Base-by-base conservation (phyloP, 1,140 invertebrate genomes). In the Augochlora pura region DNA sequence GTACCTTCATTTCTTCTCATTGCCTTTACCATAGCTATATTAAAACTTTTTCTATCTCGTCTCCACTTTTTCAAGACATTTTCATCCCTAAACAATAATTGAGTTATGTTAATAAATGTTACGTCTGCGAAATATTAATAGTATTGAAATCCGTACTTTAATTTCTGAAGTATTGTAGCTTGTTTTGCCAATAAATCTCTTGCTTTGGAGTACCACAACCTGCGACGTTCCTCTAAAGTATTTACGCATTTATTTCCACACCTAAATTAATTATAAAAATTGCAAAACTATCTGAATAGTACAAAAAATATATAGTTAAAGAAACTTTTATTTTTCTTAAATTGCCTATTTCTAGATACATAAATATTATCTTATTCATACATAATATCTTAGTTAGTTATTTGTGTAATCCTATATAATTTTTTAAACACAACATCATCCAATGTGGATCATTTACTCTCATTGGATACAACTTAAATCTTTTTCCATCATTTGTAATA, bases 341-440 rank as follows among this genome's bases (percentile, higher is more conserved):
- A n/a, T 57, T 57, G 9, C 25, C n/a, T 25, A 59, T 25, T 8
- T 59, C 10, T 59, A 59, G 9, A 59, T 59, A 59, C 8, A 6
- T n/a, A 64, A 73, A 63, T 49, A 54, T 21, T 0, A 54, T 60
- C 23, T 27, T 60, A 60, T 27, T 67, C 46, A 74, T 72, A 38
- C 9, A 25, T 32, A 42, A 69, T 62, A 18, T 62, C 57, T 25
- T 73, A 72, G 21, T 62, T 32, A 23, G 25, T 7, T 71, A 72
- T 38, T 84, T 83, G 10, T 81, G 77, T 25, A 88, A 63, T 16
- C 77, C 77, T 18, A 90, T 27, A 83, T 90, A 91, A 88, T 88
- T 89, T 49, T 88, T 80, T n/a, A 91, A 87, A 83, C 88, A 92
- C 3, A 69, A 86, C 0, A 91, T 64, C 10, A 90, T 90, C 73